Percentiles rank a stretch among this genome's conserved stretches.
Evolutionary conservation across 2,888 invertebrate species (phyloP).

Genomic region (Coenonympha arcania): DNA sequence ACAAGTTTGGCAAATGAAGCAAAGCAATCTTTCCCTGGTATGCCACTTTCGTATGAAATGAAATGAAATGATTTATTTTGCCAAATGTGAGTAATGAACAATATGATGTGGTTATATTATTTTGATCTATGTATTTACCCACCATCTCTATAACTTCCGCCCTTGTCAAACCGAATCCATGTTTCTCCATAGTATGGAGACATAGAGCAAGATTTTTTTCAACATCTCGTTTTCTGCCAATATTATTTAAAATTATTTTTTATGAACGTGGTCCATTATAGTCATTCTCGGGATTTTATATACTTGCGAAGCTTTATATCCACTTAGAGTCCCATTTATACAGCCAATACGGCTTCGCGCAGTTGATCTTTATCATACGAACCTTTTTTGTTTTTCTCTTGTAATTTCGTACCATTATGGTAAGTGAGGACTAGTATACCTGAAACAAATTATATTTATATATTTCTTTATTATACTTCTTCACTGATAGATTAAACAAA

Average conservation of each 20-base stretch:
- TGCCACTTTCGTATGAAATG: constrained; percentile 28
- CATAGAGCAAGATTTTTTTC: too few species aligned
- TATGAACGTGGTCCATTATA: neutral
- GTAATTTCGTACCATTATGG: too few species aligned
- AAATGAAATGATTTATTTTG: too few species aligned
- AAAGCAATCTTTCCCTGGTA: constrained; percentile 26
- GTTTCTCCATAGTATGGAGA: neutral
- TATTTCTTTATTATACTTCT: neutral
- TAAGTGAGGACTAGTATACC: neutral
- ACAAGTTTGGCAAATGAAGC: constrained; percentile 22
- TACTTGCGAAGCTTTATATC: neutral
- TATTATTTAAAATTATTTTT: neutral
- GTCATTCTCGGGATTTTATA: neutral
- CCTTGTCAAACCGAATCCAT: neutral
- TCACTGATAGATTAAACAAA: neutral
- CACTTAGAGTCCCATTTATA: neutral
- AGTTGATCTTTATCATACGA: too few species aligned
- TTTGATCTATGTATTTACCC: neutral
- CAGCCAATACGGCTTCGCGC: too few species aligned
- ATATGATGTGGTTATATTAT: constrained; percentile 4
- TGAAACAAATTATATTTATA: neutral
- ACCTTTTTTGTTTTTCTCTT: too few species aligned
- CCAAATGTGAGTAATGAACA: too few species aligned
- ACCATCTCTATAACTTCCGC: neutral
- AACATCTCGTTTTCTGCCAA: too few species aligned